Percentiles rank a stretch among this genome's conserved stretches.
phyloP scores from a whole-genome alignment of 2,113 vertebrate genomes.

The Pogonocichla stellata region DNA sequence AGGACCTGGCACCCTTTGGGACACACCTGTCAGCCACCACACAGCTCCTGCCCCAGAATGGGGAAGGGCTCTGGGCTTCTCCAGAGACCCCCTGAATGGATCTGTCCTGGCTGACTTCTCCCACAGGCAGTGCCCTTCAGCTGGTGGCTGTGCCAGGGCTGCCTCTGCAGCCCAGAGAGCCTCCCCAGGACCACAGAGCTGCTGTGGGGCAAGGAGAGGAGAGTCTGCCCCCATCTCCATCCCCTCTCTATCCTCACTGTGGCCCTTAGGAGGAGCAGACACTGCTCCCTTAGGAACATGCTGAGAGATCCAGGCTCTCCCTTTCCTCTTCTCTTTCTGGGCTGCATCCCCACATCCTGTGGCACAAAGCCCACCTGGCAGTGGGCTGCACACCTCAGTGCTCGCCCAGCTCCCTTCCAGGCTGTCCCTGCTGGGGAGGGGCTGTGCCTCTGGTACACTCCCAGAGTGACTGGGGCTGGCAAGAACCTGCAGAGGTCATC shows the following conservation, averaged over 20 bases:
- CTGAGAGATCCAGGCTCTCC: no score
- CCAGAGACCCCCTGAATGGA: background rate
- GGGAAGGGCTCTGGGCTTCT: background rate
- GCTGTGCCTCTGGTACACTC: background rate
- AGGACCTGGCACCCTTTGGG: background rate
- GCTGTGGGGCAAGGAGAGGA: no score
- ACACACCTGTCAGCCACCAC: background rate
- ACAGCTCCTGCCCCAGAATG: background rate
- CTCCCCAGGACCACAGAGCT: no score
- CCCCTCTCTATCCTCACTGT: no score
- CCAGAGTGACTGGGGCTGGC: rapidly evolving
- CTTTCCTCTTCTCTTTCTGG: no score
- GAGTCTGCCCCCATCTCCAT: no score
- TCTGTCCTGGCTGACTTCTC: rapidly evolving
- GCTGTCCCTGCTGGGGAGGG: rapidly evolving
- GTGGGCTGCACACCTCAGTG: background rate
- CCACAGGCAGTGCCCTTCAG: no score
- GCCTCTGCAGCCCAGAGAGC: no score
- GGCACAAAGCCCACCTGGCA: background rate
- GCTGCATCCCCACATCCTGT: no score
- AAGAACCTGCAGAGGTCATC: background rate
- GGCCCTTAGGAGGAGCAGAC: no score
- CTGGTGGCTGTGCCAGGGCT: no score
- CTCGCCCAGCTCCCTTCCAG: background rate
- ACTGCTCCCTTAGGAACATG: no score